These are phyloP conservation scores for Lepisosteus osseus DNA, from an alignment of 2,113 vertebrate genomes.

Conservation along the genomic window DNA sequence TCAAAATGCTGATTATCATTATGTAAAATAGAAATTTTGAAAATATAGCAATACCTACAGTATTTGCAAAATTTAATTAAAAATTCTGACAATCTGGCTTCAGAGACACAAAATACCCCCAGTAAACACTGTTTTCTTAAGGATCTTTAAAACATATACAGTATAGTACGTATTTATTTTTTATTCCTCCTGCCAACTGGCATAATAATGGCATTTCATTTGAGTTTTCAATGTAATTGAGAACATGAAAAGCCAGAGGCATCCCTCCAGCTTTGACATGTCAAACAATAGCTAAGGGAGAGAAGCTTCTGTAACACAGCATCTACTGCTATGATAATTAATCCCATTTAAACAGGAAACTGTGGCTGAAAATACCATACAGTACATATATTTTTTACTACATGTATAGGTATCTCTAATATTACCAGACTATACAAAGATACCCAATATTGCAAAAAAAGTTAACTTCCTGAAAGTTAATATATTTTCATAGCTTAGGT, in stretches of 20 bases:
- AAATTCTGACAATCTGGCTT: background rate
- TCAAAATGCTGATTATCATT: background rate
- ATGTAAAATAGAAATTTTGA: background rate
- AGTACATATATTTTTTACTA: too few species aligned
- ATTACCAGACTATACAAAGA: too few species aligned
- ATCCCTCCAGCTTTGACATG: constrained; percentile 2
- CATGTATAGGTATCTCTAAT: too few species aligned
- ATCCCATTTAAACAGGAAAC: too few species aligned
- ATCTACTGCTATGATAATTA: too few species aligned
- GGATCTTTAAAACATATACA: too few species aligned
- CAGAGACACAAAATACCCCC: background rate
- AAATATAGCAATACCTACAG: background rate
- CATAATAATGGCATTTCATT: background rate
- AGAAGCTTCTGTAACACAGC: too few species aligned
- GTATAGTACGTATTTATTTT: too few species aligned
- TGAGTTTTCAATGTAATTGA: background rate
- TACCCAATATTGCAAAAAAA: too few species aligned
- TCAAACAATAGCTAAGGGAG: constrained; percentile 7
- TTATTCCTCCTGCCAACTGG: background rate
- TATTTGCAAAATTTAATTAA: background rate
- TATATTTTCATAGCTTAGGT: too few species aligned
- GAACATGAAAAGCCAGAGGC: constrained; percentile 8
- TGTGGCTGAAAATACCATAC: too few species aligned
- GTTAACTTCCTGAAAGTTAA: too few species aligned
- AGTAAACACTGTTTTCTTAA: background rate